Evolutionary conservation across 2,113 vertebrate genomes (phyloP), one percentile per base, ranked within the genome.

Genomic region (Pungitius pungitius): DNA sequence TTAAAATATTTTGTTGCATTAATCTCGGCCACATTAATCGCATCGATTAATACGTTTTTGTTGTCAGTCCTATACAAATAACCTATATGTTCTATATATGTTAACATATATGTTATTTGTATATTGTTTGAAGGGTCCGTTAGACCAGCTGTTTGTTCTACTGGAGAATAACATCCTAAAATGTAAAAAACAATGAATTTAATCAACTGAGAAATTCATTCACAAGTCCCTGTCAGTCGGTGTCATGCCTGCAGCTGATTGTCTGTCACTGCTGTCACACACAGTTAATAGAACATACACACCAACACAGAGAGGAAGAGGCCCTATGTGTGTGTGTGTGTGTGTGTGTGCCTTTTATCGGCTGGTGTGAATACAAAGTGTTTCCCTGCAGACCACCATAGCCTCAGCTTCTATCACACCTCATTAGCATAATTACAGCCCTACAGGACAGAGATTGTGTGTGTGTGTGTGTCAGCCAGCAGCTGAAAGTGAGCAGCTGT

Each of bases 331-430:
- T 56, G 63, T 65, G 43, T 35, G 45, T n/a, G 26, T 47, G 26
- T 49, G 37, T 43, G 18, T 43, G 64, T 52, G 64, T 67, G 63
- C 18, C n/a, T 42, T n/a, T 26, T 35, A 33, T 15, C 47, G 56
- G 39, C 27, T 71, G 68, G 66, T 69, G 52, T 71, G 30, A 60
- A 26, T 8, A 37, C 6, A 2, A 52, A 52, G 51, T 49, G 40
- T 66, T 54, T 66, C 61, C 71, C 71, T 57, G n/a, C 61, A 74
- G 71, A 61, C 71, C 39, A 73, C 49, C 51, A 6, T 56, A 63
- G 70, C 70, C 43, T 71, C 43, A 18, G 39, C 60, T 33, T 51
- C 56, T 2, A 63, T 64, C 70, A 64, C 24, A 56, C 26, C 37
- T 74, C 61, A 65, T 65, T 73, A 73, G n/a, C 51, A 65, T 74